Evolutionary conservation across 2,113 vertebrate genomes (phyloP).

Genomic region (Notarius lentiginosus): DNA sequence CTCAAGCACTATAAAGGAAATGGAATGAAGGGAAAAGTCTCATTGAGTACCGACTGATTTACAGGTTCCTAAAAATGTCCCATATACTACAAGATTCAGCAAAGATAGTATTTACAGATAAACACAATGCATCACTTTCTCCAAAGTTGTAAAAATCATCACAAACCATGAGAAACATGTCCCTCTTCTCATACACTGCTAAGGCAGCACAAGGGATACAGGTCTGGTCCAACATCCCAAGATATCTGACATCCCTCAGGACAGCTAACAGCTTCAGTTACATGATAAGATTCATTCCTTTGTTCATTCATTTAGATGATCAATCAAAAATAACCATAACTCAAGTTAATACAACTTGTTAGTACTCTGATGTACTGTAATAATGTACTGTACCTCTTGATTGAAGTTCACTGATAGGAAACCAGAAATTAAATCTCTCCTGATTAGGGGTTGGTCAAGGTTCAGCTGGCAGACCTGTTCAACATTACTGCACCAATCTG

Average conservation of each 20-base stretch:
- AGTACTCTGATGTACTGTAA: neutral
- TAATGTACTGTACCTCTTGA: constrained; percentile 66
- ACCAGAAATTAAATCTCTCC: constrained; percentile 61
- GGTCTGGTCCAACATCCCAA: constrained; percentile 71
- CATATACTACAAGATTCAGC: neutral
- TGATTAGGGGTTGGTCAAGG: constrained; percentile 76
- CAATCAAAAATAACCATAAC: neutral
- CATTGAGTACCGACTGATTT: neutral
- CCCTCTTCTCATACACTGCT: constrained; percentile 73
- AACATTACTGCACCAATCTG: constrained; percentile 73
- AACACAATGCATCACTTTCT: neutral
- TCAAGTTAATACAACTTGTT: neutral
- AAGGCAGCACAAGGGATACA: constrained; percentile 74
- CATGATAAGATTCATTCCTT: constrained; percentile 33
- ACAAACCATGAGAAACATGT: constrained; percentile 76
- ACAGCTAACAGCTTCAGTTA: constrained; percentile 71
- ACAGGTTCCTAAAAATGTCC: neutral
- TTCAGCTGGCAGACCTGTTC: constrained; percentile 75
- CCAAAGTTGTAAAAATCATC: neutral
- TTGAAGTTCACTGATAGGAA: constrained; percentile 82
- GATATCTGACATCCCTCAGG: constrained; percentile 80
- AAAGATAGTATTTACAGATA: neutral
- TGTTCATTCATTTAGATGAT: neutral
- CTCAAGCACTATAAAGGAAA: constrained; percentile 64
- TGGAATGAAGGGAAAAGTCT: neutral